Percentiles rank a stretch among this genome's conserved stretches.
These are phyloP conservation scores for Sisyra terminalis DNA, from an alignment of 2,888 invertebrate species.

Conservation along the genomic window DNA sequence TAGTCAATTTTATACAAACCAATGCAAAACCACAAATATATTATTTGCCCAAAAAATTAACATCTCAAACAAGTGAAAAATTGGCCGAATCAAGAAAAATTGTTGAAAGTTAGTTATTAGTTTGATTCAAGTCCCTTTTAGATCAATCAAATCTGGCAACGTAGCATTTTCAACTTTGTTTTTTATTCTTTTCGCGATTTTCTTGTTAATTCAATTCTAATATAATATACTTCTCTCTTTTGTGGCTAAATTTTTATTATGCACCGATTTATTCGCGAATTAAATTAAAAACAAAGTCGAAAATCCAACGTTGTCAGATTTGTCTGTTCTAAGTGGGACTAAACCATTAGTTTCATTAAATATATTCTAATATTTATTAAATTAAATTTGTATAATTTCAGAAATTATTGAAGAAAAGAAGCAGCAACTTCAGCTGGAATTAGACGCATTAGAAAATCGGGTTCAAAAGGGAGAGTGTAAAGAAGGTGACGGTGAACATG, in stretches of 20 bases:
- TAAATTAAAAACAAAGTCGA: too few relatives aligned
- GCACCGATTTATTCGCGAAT: too few relatives aligned
- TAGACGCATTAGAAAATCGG: slow-evolving; percentile 42
- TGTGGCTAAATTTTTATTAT: too few relatives aligned
- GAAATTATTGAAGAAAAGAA: slow-evolving; percentile 47
- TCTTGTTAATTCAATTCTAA: too few relatives aligned
- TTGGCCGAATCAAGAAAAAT: slow-evolving; percentile 42
- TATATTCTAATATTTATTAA: background rate
- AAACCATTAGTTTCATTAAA: slow-evolving; percentile 7
- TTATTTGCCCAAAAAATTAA: slow-evolving; percentile 70
- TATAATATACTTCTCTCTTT: too few relatives aligned
- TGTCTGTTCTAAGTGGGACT: too few relatives aligned
- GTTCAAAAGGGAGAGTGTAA: slow-evolving; percentile 20
- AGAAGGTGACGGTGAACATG: slow-evolving; percentile 15
- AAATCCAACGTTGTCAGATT: too few relatives aligned
- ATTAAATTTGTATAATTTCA: slow-evolving; percentile 19
- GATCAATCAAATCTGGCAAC: too few relatives aligned
- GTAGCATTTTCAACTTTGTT: too few relatives aligned
- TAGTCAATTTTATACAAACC: slow-evolving; percentile 74
- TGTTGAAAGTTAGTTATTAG: slow-evolving; percentile 40
- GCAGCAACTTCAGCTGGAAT: slow-evolving; percentile 42
- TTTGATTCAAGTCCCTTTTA: slow-evolving; percentile 8
- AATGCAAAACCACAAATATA: slow-evolving; percentile 74
- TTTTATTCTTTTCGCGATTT: too few relatives aligned
- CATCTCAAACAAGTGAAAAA: slow-evolving; percentile 48